phyloP scores from a whole-genome alignment of 1,140 invertebrate genomes.

The Heterodera schachtii region DNA sequence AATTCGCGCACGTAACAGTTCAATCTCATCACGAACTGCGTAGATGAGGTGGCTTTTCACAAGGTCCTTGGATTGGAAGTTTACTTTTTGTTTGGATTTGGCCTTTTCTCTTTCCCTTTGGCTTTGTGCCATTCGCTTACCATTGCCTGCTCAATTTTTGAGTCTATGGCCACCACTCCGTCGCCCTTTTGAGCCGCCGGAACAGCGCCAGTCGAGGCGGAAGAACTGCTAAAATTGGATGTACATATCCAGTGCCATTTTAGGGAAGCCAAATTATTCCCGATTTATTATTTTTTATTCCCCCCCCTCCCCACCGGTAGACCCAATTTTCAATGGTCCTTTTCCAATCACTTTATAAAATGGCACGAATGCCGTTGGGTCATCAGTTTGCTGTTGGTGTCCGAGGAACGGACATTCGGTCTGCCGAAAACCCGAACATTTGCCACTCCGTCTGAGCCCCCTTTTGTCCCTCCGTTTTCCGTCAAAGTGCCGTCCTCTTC shows the following conservation, averaged over 20 bases:
- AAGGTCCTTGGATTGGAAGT: slow-evolving; percentile 50
- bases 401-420: not conserved
- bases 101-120: too few relatives aligned
- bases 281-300: slow-evolving; percentile 6
- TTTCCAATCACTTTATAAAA: not conserved
- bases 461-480: too few relatives aligned
- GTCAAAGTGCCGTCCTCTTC: not conserved
- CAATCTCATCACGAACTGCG: slow-evolving; percentile 65
- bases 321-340: not conserved
- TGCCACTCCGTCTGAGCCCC: not conserved
- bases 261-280: too few relatives aligned
- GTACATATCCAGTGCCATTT: too few relatives aligned
- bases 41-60: slow-evolving; percentile 65
- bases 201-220: slow-evolving; percentile 27
- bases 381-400: not conserved
- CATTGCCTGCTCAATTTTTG: slow-evolving; percentile 66
- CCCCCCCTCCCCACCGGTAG: not conserved
- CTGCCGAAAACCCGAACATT: not conserved
- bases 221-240: slow-evolving; percentile 26
- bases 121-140: slow-evolving; percentile 32
- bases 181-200: slow-evolving; percentile 28
- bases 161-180: slow-evolving; percentile 48
- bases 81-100: too few relatives aligned
- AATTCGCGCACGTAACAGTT: slow-evolving; percentile 55
- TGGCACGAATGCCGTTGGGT: not conserved